phyloP scores from a whole-genome alignment of 2,797 vertebrate genomes.

The Anableps anableps region DNA sequence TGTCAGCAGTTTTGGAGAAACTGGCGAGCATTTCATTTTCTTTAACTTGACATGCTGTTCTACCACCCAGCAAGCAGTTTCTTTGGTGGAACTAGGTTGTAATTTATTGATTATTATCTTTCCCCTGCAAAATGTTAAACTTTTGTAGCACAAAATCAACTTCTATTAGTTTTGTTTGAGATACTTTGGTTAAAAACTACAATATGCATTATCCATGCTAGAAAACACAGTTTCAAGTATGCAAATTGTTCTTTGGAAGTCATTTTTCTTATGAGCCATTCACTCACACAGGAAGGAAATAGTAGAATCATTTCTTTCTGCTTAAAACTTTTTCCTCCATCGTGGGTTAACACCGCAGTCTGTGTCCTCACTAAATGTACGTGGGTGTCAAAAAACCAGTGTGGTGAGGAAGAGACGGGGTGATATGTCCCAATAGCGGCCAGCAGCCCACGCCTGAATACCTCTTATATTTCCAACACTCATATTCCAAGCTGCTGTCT shows the following conservation, averaged over 20 bases:
- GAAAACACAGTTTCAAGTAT: background rate
- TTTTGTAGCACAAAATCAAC: background rate
- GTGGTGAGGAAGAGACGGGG: slow-evolving; percentile 43
- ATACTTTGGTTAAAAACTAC: background rate
- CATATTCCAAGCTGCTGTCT: slow-evolving; percentile 38
- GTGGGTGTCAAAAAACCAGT: slow-evolving; percentile 58
- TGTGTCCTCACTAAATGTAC: slow-evolving; percentile 61
- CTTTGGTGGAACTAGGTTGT: background rate
- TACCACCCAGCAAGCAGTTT: background rate
- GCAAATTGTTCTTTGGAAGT: background rate
- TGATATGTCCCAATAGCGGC: slow-evolving; percentile 55
- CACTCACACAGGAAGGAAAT: slow-evolving; percentile 29
- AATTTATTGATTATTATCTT: slow-evolving; percentile 10
- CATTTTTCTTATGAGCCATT: background rate
- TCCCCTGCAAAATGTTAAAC: background rate
- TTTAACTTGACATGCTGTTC: background rate
- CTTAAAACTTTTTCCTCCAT: slow-evolving; percentile 37
- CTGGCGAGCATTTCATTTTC: background rate
- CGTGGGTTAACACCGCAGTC: slow-evolving; percentile 27
- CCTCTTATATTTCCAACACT: slow-evolving; percentile 60
- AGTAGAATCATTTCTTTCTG: slow-evolving; percentile 26
- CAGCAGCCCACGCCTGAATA: slow-evolving; percentile 66
- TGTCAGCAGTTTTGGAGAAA: background rate
- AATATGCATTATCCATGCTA: background rate
- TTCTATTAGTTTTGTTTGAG: background rate